phyloP scores from a whole-genome alignment of 2,797 vertebrate species.

The Falco rusticolus region DNA sequence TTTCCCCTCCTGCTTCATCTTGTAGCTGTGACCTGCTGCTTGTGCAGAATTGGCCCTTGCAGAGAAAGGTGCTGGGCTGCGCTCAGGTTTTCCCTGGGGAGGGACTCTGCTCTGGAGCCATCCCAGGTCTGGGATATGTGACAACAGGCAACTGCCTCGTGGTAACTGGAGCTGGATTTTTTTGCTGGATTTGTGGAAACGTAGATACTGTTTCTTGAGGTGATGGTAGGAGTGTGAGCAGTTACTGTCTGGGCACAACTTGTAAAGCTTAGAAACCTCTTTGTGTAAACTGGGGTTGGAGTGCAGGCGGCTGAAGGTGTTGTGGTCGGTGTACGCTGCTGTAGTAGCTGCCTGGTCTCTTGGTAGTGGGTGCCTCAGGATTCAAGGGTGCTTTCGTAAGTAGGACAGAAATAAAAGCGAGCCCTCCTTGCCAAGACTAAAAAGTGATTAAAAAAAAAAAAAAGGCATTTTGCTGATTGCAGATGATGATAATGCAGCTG shows the following conservation, averaged over 20 bases:
- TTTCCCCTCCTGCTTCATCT: background rate
- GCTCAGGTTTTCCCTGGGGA: background rate
- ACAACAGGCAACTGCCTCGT: background rate
- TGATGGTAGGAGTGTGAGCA: background rate
- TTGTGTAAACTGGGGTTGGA: fast-evolving
- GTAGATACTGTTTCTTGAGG: fast-evolving
- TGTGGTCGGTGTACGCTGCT: background rate
- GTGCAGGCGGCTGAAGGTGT: background rate
- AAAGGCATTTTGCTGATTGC: conserved; percentile 25
- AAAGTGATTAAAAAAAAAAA: background rate
- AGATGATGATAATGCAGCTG: conserved; percentile 44
- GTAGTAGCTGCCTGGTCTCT: background rate
- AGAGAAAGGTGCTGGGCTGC: background rate
- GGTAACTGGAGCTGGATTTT: background rate
- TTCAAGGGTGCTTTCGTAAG: background rate
- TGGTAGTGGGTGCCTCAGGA: background rate
- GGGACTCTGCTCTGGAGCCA: background rate
- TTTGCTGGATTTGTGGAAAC: background rate
- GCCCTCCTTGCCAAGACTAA: background rate
- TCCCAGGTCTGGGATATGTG: background rate
- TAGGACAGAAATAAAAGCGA: conserved; percentile 12
- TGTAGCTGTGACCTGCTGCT: background rate
- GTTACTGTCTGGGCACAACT: background rate
- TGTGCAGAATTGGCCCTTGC: background rate
- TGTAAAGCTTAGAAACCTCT: background rate